Evolutionary conservation across 1,140 invertebrate species (phyloP), one percentile per base, ranked within the genome.

Genomic region (Mactra quadrangularis): DNA sequence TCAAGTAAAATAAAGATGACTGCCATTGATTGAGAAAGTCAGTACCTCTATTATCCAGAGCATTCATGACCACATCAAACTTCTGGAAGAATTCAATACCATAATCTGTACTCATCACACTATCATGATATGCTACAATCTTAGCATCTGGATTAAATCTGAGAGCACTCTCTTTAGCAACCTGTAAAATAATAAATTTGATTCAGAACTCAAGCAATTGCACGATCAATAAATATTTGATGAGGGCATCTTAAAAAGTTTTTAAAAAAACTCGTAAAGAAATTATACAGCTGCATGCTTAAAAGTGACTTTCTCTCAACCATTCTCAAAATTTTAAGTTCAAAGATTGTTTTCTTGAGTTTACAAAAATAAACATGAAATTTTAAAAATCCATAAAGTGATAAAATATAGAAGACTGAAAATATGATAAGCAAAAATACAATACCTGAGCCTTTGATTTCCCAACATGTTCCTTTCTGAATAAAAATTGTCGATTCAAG

Each of bases 401-500:
- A n/a, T n/a, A n/a, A n/a, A n/a, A n/a, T 41, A 41, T 6, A 41
- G 38, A 41, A 41, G 38, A 7, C 6, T 41, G 15, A 45, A 82
- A 81, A 33, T 0, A 84, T 64, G 64, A 45, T 15, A 29, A 62
- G 45, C 71, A 59, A 15, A 22, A 53, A 47, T 64, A 17, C 15
- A 15, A 35, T 88, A 92, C 92, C 90, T 93, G 85, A 29, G 95
- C 94, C 94, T 99, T 99, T 2, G 98, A 97, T 93, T 98, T 98
- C 4, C 98, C 98, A 84, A 99, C 98, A 95, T 99, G 98, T 90
- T 98, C 96, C 89, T 98, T 98, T 90, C 98, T 96, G 92, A 99
- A 99, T 3, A 99, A 93, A 94, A 99, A 99, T 92, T 99, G 99
- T 19, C 99, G 95, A 92, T 99, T 99, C 45, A 99, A 94, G 92